These are phyloP conservation scores for Excalfactoria chinensis DNA, from an alignment of 2,113 vertebrate species.

Conservation along the genomic window DNA sequence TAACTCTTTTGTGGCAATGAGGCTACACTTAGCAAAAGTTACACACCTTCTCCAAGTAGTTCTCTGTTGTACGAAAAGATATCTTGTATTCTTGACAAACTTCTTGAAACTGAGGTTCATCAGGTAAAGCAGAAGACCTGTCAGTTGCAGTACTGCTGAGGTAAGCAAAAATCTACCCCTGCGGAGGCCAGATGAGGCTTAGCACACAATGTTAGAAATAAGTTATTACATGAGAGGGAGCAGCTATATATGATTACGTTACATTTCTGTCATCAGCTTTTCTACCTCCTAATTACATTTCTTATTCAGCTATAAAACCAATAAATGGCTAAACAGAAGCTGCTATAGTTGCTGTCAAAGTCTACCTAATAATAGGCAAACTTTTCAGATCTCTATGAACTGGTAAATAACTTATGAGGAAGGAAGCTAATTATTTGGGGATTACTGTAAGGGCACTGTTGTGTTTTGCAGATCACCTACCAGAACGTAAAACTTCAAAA, in stretches of 20 bases:
- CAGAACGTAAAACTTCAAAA: background rate
- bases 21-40: too few relatives aligned
- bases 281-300: background rate
- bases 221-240: background rate
- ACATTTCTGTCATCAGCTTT: background rate
- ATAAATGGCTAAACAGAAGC: background rate
- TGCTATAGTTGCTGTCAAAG: background rate
- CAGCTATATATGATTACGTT: fast-evolving
- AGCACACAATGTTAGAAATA: background rate
- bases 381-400: background rate
- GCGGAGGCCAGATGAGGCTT: background rate
- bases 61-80: too few relatives aligned
- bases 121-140: background rate
- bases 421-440: background rate
- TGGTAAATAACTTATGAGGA: background rate
- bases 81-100: too few relatives aligned
- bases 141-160: background rate
- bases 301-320: background rate
- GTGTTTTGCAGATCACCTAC: background rate
- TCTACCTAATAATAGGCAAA: background rate
- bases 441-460: background rate
- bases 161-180: background rate
- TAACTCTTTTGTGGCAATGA: too few relatives aligned
- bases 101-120: background rate
- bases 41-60: too few relatives aligned